Evolutionary conservation across 2,888 invertebrate species (phyloP).

Genomic region (Fissipunctia ypsillon): DNA sequence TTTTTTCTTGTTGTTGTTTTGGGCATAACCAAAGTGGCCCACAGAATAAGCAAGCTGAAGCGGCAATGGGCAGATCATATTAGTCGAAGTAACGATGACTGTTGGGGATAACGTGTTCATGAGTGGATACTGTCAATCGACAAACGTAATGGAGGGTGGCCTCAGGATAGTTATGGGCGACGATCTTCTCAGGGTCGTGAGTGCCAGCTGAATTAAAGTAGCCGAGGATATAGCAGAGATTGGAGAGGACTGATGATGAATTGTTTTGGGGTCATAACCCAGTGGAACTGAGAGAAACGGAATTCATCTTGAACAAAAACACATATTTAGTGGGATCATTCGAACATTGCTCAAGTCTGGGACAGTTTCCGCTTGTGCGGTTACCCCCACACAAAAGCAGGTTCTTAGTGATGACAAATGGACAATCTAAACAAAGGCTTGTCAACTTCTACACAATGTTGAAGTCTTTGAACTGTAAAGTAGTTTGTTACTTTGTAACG

Average conservation of each 20-base stretch:
- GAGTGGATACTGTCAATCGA: background rate
- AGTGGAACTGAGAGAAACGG: background rate
- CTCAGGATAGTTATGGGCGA: too few relatives aligned
- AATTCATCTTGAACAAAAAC: background rate
- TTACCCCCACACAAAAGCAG: background rate
- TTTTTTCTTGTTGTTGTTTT: background rate
- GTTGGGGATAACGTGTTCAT: too few relatives aligned
- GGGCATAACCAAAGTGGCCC: background rate
- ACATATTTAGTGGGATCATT: background rate
- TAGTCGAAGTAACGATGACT: background rate
- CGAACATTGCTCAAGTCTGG: background rate
- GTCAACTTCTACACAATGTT: constrained; percentile 4
- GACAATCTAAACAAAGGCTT: constrained; percentile 15
- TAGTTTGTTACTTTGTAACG: background rate
- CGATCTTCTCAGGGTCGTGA: background rate
- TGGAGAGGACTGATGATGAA: too few relatives aligned
- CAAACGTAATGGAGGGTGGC: background rate
- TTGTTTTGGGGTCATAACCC: background rate
- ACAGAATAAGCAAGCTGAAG: background rate
- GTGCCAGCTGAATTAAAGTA: background rate
- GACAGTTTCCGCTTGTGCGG: background rate
- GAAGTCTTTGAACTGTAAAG: constrained; percentile 38
- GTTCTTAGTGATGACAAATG: background rate
- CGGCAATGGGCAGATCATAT: background rate
- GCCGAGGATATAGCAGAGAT: background rate